A percentile compares a stretch with the other conserved stretches of the same genome.
These are phyloP conservation scores for Oreochromis tanganicae DNA, from an alignment of 2,113 vertebrate genomes.

Conservation along the genomic window DNA sequence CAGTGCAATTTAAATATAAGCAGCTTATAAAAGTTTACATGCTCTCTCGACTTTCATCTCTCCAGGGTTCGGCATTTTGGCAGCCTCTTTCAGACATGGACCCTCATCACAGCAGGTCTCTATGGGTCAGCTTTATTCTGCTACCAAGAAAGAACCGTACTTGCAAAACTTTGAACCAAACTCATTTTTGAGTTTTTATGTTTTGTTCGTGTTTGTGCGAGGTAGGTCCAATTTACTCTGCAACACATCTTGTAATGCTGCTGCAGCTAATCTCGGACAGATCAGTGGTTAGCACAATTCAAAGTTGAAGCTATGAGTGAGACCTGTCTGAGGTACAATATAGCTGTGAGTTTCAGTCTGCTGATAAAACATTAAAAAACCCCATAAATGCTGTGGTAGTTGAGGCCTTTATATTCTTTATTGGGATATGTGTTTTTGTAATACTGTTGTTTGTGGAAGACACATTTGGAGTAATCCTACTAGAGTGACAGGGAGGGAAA, in stretches of 20 bases:
- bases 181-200: not conserved
- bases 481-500: not conserved
- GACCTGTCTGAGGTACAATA: not conserved
- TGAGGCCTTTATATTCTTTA: not conserved
- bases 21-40: conserved; percentile 40
- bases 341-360: not conserved
- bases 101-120: accelerated
- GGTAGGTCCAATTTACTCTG: not conserved
- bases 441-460: not conserved
- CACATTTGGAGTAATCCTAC: not conserved
- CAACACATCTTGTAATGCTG: not conserved
- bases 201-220: accelerated
- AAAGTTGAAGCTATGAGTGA: not conserved
- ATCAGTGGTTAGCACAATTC: not conserved
- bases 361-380: not conserved
- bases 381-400: not conserved
- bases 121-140: not conserved
- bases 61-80: conserved; percentile 31
- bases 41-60: conserved; percentile 30
- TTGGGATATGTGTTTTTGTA: not conserved
- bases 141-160: not conserved
- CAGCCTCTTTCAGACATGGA: not conserved
- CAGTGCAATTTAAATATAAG: not conserved
- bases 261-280: not conserved
- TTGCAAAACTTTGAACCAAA: not conserved